Base-by-base conservation (phyloP, 2,797 vertebrate genomes). In the Parauchenoglanis punctatus region DNA sequence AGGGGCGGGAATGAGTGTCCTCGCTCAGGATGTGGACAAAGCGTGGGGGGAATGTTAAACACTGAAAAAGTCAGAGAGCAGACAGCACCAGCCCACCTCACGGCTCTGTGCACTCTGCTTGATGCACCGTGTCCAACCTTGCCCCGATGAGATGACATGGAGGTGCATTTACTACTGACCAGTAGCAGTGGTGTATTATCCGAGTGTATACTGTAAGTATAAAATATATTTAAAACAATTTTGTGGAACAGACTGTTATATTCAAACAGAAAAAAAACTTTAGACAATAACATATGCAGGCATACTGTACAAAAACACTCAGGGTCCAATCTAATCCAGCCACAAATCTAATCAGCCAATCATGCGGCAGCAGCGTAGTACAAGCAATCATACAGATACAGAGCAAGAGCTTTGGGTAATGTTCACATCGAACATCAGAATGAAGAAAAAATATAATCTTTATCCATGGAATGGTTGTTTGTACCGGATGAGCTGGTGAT, bases 31-130 rank as follows among this genome's bases (percentile, higher is more conserved):
- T 81, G 77, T 73, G 73, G 85, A 84, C 72, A 87, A 89, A 87
- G 80, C 90, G 46, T 75, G 86, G 88, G 88, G 84, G 85, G 89
- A 89, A 90, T 90, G 89, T 91, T 91, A 91, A 91, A 91, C 86
- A 87, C 68, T 68, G 23, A 68, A 77, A 87, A 56, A 86, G 70
- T 59, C 77, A 10, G 86, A 91, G 87, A 86, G 73, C 86, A 81
- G 81, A 72, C 87, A 80, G 85, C 25, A 35, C 81, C 20, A 65
- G 56, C 84, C 61, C 72, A 85, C 73, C 83, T 82, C 75, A 85
- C 49, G 76, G 84, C 88, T 73, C 82, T 59, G 49, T 80, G 83
- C 76, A 18, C 83, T 77, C 58, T 61, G 86, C 65, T 49, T 85
- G 88, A 87, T 89, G 86, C 87, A 73, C 81, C 87, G 20, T 88